Base-by-base conservation (phyloP, 2,888 invertebrate species). In the Mesorhabditis sp. region DNA sequence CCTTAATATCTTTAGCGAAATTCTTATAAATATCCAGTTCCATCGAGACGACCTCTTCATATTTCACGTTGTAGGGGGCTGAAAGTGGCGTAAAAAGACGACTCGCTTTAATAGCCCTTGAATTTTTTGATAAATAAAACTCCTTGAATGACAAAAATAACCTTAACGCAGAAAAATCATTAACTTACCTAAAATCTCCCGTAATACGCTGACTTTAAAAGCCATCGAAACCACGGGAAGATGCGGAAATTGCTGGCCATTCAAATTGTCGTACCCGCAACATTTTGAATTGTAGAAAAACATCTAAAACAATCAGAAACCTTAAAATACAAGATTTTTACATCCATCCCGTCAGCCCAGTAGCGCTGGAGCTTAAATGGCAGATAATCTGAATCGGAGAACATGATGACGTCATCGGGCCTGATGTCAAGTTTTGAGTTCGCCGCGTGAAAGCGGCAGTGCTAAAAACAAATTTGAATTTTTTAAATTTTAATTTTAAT, bases 141-240 rank as follows among this genome's bases (percentile, higher is more conserved):
- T 28, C 28, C 2, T 28, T 28, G 28, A 28, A 28, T 28, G 28
- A 28, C 28, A 28, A 28, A 28, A 28, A 28, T 28, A 28, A 28
- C 28, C 28, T 28, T 28, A 28, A 28, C 28, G 28, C 2, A 28
- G 28, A 28, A 28, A 28, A 28, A 13, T 50, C 58, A 50, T 13
- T 50, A 50, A 50, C n/a, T 50, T 50, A 50, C 58, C 58, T n/a
- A 50, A 50, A 50, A 50, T n/a, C n/a, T 50, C 58, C n/a, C 58
- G 58, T 13, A 50, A 50, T 13, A n/a, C n/a, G 10, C 10, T n/a
- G 58, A 50, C 58, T 13, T 10, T 50, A 10, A 50, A 13, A 13
- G 10, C 58, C 58, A 50, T 50, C n/a, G 58, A 13, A 50, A 50
- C 10, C 58, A 50, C 58, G n/a, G 58, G 7, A 2, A 50, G 58